Conservation (phyloP, 1,140 invertebrate genomes). For the Nylanderia fulva region DNA sequence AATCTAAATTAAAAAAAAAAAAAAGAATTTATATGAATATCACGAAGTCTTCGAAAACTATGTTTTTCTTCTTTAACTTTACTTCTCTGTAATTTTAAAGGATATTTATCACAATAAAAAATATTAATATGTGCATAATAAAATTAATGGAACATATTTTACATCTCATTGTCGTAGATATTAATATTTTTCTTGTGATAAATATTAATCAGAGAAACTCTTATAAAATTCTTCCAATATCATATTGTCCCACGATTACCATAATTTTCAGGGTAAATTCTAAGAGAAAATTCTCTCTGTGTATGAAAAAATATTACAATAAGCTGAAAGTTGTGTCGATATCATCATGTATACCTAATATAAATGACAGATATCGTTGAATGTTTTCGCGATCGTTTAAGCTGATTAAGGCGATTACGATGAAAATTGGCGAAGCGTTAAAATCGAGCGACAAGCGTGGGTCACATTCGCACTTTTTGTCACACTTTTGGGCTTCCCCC, state of each 20-base stretch:
- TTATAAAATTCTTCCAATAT: too few species aligned
- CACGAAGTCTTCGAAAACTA: not conserved
- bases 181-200: too few species aligned
- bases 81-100: not conserved
- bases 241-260: too few species aligned
- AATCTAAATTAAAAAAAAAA: not conserved
- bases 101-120: too few species aligned
- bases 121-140: too few species aligned
- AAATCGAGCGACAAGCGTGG: conserved; percentile 40
- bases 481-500: not conserved
- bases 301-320: not conserved
- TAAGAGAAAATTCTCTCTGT: too few species aligned
- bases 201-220: too few species aligned
- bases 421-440: conserved; percentile 34
- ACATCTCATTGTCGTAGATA: too few species aligned
- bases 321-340: not conserved
- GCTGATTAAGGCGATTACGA: conserved; percentile 18
- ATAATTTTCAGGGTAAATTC: too few species aligned
- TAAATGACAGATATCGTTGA: not conserved
- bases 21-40: not conserved
- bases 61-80: not conserved
- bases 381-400: conserved; percentile 2
- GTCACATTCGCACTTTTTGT: conserved; percentile 23
- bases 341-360: too few species aligned
- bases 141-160: too few species aligned